These are phyloP conservation scores for Lamellibrachia columna DNA, from an alignment of 2,888 invertebrate genomes.

Conservation along the genomic window DNA sequence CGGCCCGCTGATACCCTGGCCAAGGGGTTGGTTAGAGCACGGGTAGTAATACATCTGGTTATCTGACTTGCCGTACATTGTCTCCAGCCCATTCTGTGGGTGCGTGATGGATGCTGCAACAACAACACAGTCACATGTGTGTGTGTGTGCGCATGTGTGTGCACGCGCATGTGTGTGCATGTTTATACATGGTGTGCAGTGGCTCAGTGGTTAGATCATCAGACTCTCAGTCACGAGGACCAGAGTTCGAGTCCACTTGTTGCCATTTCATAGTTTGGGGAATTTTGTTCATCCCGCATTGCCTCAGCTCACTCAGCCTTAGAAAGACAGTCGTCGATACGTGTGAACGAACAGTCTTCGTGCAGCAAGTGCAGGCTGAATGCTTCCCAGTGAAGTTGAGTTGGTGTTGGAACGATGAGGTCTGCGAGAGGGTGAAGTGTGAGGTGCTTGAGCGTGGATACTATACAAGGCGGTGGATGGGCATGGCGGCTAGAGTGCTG, in stretches of 20 bases:
- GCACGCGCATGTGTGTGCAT: neutral
- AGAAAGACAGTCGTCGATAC: too few species aligned
- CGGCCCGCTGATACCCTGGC: conserved; percentile 44
- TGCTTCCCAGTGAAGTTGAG: too few species aligned
- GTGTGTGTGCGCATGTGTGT: neutral
- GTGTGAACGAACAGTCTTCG: too few species aligned
- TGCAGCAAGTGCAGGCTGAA: too few species aligned
- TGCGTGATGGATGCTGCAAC: conserved; percentile 90
- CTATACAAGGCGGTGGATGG: too few species aligned
- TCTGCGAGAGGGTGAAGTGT: too few species aligned
- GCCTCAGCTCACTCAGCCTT: too few species aligned
- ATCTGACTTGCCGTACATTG: conserved; percentile 83
- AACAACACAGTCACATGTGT: conserved; percentile 46
- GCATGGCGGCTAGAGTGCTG: too few species aligned
- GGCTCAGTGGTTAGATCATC: neutral
- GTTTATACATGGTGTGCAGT: neutral
- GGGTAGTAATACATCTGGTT: conserved; percentile 83
- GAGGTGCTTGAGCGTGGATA: too few species aligned
- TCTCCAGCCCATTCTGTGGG: conserved; percentile 74
- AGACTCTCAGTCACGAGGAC: neutral
- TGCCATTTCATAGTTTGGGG: neutral
- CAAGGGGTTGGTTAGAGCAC: conserved; percentile 71
- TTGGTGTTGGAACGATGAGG: too few species aligned
- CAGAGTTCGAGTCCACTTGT: neutral
- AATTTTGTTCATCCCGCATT: too few species aligned